Conservation (phyloP, 2,797 vertebrate genomes). For the Acanthornis magna region DNA sequence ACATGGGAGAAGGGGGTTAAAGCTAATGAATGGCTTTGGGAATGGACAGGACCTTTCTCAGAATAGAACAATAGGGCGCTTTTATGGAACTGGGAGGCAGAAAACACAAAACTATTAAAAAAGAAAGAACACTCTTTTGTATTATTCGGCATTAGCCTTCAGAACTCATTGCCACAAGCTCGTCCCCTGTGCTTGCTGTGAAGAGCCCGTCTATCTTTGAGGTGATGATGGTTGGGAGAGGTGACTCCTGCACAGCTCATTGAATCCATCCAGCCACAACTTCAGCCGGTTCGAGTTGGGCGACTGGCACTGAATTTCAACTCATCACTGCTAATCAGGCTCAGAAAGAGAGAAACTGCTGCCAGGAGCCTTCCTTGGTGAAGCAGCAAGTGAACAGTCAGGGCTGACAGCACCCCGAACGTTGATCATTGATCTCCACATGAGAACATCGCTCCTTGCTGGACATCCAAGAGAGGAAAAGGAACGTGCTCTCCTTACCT, state of each 20-base stretch:
- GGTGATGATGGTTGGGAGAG: neutral
- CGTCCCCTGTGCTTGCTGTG: neutral
- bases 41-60: constrained; percentile 54
- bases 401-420: neutral
- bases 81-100: constrained; percentile 48
- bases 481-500: constrained; percentile 77
- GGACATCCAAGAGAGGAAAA: neutral
- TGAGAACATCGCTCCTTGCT: neutral
- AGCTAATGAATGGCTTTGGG: constrained; percentile 54
- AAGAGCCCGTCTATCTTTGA: neutral
- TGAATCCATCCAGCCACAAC: neutral
- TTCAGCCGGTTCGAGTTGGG: neutral
- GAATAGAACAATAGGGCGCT: constrained; percentile 54
- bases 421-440: neutral
- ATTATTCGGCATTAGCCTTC: neutral
- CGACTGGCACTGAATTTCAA: neutral
- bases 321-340: neutral
- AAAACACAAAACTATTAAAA: constrained; percentile 60
- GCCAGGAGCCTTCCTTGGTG: neutral
- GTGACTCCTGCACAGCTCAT: neutral
- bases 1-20: constrained; percentile 31
- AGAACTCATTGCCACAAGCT: neutral
- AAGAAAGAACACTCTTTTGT: constrained; percentile 51
- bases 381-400: neutral
- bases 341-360: neutral